Percentiles rank a stretch among this genome's conserved stretches.
Conservation (phyloP, 2,797 vertebrate species). For the Sphenopsis melanotis region DNA sequence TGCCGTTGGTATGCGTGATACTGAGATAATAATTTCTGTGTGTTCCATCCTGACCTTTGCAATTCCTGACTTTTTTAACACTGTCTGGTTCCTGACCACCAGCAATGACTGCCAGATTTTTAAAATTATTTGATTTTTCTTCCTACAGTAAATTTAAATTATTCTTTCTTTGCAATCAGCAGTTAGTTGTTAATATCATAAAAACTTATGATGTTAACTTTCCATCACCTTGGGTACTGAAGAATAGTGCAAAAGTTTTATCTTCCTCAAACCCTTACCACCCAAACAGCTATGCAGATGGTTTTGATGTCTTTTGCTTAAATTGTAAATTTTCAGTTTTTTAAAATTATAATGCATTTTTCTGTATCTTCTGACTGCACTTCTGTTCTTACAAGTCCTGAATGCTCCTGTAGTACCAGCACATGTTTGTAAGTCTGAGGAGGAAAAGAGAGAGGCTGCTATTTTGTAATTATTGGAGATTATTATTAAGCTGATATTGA, state of each 20-base stretch:
- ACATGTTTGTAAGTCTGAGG: not conserved
- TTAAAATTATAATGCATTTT: not conserved
- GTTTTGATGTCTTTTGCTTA: not conserved
- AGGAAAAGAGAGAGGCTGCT: not conserved
- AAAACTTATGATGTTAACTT: fast-evolving
- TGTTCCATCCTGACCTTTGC: not conserved
- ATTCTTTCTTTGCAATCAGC: not conserved
- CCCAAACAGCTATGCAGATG: not conserved
- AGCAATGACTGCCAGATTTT: not conserved
- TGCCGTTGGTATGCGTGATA: not conserved
- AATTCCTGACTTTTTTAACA: not conserved
- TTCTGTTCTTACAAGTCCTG: not conserved
- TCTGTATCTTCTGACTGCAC: not conserved
- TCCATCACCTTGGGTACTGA: not conserved
- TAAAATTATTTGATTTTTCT: not conserved
- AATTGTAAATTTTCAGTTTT: not conserved
- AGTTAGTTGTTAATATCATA: not conserved
- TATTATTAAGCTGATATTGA: not conserved
- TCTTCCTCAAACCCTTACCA: not conserved
- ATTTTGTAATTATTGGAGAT: not conserved
- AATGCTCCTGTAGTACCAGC: not conserved
- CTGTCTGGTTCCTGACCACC: not conserved
- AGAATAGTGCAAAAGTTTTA: not conserved
- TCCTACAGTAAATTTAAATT: not conserved
- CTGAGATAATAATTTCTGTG: not conserved